Percentiles rank a stretch among this genome's conserved stretches.
Evolutionary conservation across 1,140 invertebrate species (phyloP).

Genomic region (Macrobrachium rosenbergii): DNA sequence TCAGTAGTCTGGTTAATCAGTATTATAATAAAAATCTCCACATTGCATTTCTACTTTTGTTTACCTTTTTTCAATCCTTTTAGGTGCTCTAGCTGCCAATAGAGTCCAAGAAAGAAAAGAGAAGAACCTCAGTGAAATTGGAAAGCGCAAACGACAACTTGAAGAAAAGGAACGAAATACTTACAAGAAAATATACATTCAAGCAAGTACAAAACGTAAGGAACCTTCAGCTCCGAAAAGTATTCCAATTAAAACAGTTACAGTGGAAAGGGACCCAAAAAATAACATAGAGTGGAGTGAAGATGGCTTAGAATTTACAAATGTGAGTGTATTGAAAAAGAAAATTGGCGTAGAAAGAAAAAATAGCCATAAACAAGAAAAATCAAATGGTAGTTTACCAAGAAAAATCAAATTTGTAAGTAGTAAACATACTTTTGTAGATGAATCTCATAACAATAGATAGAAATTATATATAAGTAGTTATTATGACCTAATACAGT

Average conservation of each 20-base stretch:
- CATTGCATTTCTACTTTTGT: not conserved
- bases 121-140: conserved; percentile 26
- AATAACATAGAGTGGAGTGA: conserved; percentile 35
- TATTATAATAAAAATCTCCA: too few relatives aligned
- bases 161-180: conserved; percentile 52
- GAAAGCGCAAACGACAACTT: conserved; percentile 16
- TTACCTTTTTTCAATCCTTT: not conserved
- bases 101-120: conserved; percentile 40
- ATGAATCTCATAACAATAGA: not conserved
- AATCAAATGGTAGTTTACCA: conserved; percentile 14
- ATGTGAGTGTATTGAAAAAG: too few relatives aligned
- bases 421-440: not conserved
- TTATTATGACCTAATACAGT: not conserved
- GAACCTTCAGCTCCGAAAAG: not conserved
- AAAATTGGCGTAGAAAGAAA: not conserved
- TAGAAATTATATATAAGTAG: not conserved
- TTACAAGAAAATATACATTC: conserved; percentile 43
- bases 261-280: not conserved
- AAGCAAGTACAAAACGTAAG: conserved; percentile 38
- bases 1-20: too few relatives aligned
- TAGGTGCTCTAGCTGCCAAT: conserved; percentile 51
- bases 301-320: conserved; percentile 7
- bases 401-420: conserved; percentile 43
- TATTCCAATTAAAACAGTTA: not conserved
- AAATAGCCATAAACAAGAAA: not conserved